Conservation (phyloP, 30 jellyfish, hydroid and myxozoan genomes). For the Pelagia noctiluca region DNA sequence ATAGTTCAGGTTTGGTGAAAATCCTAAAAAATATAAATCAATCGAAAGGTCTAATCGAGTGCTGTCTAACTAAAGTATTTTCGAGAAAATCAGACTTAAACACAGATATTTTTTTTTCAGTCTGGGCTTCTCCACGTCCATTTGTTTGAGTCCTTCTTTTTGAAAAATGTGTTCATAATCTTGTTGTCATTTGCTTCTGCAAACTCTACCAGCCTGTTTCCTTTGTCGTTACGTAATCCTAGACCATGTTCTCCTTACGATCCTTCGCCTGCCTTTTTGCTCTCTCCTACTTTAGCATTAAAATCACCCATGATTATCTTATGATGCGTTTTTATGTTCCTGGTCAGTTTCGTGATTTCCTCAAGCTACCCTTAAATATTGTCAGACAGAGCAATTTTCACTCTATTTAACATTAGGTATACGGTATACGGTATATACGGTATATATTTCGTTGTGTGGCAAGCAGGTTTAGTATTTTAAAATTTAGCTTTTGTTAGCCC, state of each 20-base stretch:
- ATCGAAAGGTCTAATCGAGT: too few relatives aligned
- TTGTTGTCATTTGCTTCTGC: neutral
- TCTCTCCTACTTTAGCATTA: neutral
- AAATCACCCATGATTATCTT: neutral
- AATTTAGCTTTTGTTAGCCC: slow-evolving; percentile 1
- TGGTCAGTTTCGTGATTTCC: neutral
- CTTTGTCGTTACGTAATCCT: neutral
- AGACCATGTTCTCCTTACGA: slow-evolving; percentile 1
- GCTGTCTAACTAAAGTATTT: too few relatives aligned
- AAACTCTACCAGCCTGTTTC: slow-evolving; percentile 1
- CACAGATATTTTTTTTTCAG: neutral
- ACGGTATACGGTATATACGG: too few relatives aligned
- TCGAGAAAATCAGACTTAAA: too few relatives aligned
- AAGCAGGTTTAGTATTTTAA: too few relatives aligned
- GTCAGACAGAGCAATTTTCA: too few relatives aligned
- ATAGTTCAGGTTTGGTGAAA: too few relatives aligned
- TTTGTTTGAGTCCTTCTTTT: neutral
- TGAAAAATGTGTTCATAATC: neutral
- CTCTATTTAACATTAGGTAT: too few relatives aligned
- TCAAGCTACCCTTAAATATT: too few relatives aligned
- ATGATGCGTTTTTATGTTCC: neutral
- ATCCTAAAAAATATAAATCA: too few relatives aligned
- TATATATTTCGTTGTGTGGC: too few relatives aligned
- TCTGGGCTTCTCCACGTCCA: neutral
- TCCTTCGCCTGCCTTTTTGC: slow-evolving; percentile 1